Percentiles rank a stretch among this genome's conserved stretches.
Conservation (phyloP, 2,797 vertebrate genomes). For the Typhlichthys eigenmanni region DNA sequence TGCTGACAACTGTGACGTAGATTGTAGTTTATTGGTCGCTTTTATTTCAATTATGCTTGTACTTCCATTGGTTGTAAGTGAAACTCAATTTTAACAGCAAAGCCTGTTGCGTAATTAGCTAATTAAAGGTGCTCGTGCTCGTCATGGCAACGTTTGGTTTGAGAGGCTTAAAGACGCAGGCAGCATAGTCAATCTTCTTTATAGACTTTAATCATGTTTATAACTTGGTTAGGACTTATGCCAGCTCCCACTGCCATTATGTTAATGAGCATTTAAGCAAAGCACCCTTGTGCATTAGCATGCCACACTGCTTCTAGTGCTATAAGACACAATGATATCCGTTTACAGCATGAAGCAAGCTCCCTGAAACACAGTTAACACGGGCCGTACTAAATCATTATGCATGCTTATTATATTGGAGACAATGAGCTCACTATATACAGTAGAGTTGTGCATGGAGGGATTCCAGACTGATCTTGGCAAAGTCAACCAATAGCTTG, state of each 20-base stretch:
- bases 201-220: conserved; percentile 35
- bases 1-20: neutral
- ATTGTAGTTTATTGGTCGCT: conserved; percentile 9
- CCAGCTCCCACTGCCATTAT: conserved; percentile 31
- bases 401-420: too few relatives aligned
- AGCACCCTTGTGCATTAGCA: neutral
- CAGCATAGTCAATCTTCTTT: conserved; percentile 33
- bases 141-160: conserved; percentile 22
- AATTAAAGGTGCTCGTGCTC: conserved; percentile 42
- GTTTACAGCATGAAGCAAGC: too few relatives aligned
- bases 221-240: conserved; percentile 18
- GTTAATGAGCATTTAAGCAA: conserved; percentile 20
- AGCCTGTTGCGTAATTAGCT: conserved; percentile 34
- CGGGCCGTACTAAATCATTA: too few relatives aligned
- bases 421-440: too few relatives aligned
- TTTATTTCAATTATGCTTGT: conserved; percentile 22
- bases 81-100: conserved; percentile 29
- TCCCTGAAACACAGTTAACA: too few relatives aligned
- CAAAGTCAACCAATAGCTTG: too few relatives aligned
- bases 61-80: conserved; percentile 33
- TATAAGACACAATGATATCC: too few relatives aligned
- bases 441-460: too few relatives aligned
- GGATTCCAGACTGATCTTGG: too few relatives aligned
- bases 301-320: neutral
- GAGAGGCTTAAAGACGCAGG: conserved; percentile 21